A percentile compares a stretch with the other conserved stretches of the same genome.
Conservation (phyloP, 2,113 vertebrate species). For the Heterochromis multidens region DNA sequence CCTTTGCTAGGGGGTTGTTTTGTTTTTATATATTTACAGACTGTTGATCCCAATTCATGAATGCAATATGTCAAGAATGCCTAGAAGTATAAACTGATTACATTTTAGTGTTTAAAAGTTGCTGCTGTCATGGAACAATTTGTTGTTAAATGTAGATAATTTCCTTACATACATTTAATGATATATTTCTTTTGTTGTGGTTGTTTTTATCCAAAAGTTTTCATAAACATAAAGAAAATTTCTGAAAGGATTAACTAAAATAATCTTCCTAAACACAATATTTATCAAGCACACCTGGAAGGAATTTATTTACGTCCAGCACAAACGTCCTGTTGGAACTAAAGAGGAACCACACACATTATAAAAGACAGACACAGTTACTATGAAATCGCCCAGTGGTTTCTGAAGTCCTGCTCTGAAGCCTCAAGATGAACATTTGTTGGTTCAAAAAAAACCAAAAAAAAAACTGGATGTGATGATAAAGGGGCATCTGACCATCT, state of each 20-base stretch:
- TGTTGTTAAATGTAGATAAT: background rate
- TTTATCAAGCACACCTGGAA: background rate
- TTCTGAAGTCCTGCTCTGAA: rapidly evolving
- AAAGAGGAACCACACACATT: background rate
- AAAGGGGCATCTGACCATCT: no score
- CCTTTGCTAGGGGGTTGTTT: background rate
- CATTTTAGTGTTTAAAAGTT: background rate
- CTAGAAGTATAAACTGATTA: background rate
- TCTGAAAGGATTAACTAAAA: no score
- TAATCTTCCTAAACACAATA: background rate
- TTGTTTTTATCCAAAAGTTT: background rate
- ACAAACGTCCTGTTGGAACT: background rate
- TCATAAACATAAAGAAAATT: no score
- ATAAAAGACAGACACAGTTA: background rate
- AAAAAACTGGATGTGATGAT: no score
- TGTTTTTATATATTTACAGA: background rate
- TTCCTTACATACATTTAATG: no score
- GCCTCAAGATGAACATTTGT: background rate
- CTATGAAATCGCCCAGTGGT: background rate
- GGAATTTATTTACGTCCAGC: background rate
- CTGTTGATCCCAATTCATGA: background rate
- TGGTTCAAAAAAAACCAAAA: no score
- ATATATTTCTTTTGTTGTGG: background rate
- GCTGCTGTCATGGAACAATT: background rate
- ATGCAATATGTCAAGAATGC: background rate